Conservation (phyloP, 2,113 vertebrate genomes). For the Carettochelys insculpta region DNA sequence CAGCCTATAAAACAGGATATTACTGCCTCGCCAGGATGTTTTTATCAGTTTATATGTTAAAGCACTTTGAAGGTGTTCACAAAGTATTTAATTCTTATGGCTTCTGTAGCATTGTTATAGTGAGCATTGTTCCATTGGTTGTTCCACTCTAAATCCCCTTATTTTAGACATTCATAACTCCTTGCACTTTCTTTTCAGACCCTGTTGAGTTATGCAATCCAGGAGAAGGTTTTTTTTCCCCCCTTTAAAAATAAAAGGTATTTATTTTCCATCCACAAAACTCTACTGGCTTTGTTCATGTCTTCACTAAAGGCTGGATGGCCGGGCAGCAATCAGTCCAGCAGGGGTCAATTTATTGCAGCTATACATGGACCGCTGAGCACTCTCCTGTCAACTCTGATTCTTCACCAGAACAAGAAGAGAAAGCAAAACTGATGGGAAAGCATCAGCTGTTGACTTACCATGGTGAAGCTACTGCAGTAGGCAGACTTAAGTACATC, state of each 20-base stretch:
- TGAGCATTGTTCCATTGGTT: too few relatives aligned
- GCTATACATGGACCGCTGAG: too few relatives aligned
- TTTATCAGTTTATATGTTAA: neutral
- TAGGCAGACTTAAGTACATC: too few relatives aligned
- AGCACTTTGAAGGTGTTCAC: too few relatives aligned
- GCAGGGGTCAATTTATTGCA: too few relatives aligned
- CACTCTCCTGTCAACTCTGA: too few relatives aligned
- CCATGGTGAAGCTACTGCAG: too few relatives aligned
- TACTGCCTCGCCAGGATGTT: neutral
- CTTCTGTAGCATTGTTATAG: neutral
- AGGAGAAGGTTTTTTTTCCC: neutral
- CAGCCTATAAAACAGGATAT: neutral
- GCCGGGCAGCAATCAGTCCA: too few relatives aligned
- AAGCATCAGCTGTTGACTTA: too few relatives aligned
- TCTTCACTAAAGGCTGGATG: too few relatives aligned
- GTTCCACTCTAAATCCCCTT: neutral
- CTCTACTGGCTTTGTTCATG: accelerated
- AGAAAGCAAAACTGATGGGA: too few relatives aligned
- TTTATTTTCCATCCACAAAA: neutral
- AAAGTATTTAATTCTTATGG: neutral
- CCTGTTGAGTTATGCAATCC: neutral
- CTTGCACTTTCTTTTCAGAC: neutral
- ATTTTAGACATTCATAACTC: neutral
- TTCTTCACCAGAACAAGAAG: too few relatives aligned
- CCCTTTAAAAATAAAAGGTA: neutral